Evolutionary conservation across 2,797 vertebrate genomes (phyloP).

Genomic region (Xiphorhynchus erythropygius): DNA sequence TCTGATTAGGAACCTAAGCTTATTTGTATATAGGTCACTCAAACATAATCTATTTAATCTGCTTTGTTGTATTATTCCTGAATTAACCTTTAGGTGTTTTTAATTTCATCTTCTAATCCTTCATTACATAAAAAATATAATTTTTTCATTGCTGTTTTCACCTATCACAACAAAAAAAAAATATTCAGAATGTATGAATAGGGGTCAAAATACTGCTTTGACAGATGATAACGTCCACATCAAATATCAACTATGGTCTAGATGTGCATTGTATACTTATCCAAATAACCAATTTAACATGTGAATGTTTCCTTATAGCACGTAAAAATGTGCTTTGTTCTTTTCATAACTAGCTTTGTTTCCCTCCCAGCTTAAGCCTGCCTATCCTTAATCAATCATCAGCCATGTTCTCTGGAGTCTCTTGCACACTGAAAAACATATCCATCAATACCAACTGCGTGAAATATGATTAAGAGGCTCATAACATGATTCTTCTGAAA

Average conservation of each 20-base stretch:
- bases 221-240: not conserved
- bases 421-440: constrained; percentile 21
- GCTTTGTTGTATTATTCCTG: not conserved
- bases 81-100: not conserved
- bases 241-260: not conserved
- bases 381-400: constrained; percentile 13
- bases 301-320: not conserved
- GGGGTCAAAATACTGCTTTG: not conserved
- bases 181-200: not conserved
- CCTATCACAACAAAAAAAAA: not conserved
- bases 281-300: not conserved
- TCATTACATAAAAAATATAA: not conserved
- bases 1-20: not conserved
- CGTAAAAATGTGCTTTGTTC: not conserved
- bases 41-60: not conserved
- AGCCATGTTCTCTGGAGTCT: not conserved
- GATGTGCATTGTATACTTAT: not conserved
- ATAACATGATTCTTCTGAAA: constrained; percentile 17
- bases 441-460: constrained; percentile 21
- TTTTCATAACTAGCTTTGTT: not conserved
- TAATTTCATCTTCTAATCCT: not conserved
- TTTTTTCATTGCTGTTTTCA: not conserved
- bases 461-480: constrained; percentile 43
- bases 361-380: not conserved
- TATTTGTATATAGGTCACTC: not conserved